Percentiles rank a stretch among this genome's conserved stretches.
Conservation (phyloP, 1,140 invertebrate genomes). For the Hyles vespertilio region DNA sequence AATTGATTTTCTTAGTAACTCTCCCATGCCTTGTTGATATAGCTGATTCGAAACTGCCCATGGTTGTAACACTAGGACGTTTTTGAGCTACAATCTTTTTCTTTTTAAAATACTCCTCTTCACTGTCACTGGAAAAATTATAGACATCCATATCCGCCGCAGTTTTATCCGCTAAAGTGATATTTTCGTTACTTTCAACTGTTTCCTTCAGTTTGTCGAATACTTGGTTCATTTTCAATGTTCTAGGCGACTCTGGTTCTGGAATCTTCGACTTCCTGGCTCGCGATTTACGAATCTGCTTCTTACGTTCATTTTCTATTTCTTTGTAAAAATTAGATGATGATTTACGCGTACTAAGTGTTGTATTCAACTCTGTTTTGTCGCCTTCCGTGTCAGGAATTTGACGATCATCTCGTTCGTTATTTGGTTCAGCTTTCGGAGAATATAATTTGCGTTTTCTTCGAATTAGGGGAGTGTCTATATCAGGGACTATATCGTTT, state of each 20-base stretch:
- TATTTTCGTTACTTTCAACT: slow-evolving; percentile 26
- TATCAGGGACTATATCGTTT: too few species aligned
- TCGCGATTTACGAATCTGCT: slow-evolving; percentile 23
- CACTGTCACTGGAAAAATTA: slow-evolving; percentile 53
- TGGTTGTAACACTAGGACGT: slow-evolving; percentile 21
- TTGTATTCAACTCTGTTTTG: slow-evolving; percentile 10
- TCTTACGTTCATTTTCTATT: slow-evolving; percentile 39
- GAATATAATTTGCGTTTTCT: slow-evolving; percentile 60
- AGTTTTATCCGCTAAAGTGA: slow-evolving; percentile 33
- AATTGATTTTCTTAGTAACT: slow-evolving; percentile 18
- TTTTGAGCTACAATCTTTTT: slow-evolving; percentile 25
- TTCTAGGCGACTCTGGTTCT: slow-evolving; percentile 31
- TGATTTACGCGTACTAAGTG: slow-evolving; percentile 20
- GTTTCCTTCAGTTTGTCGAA: slow-evolving; percentile 50
- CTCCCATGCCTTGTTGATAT: slow-evolving; percentile 10
- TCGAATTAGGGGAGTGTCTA: slow-evolving; percentile 9
- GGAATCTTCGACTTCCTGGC: slow-evolving; percentile 19
- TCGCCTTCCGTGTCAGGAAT: slow-evolving; percentile 19
- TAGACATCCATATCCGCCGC: slow-evolving; percentile 30
- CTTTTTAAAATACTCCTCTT: slow-evolving; percentile 46
- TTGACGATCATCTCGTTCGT: slow-evolving; percentile 12
- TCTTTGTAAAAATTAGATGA: slow-evolving; percentile 44
- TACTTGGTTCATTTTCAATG: slow-evolving; percentile 37
- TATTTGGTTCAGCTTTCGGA: slow-evolving; percentile 37
- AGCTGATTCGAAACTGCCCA: slow-evolving; percentile 17